These are phyloP conservation scores for Melolontha melolontha DNA, from an alignment of 2,888 invertebrate species.

Conservation along the genomic window DNA sequence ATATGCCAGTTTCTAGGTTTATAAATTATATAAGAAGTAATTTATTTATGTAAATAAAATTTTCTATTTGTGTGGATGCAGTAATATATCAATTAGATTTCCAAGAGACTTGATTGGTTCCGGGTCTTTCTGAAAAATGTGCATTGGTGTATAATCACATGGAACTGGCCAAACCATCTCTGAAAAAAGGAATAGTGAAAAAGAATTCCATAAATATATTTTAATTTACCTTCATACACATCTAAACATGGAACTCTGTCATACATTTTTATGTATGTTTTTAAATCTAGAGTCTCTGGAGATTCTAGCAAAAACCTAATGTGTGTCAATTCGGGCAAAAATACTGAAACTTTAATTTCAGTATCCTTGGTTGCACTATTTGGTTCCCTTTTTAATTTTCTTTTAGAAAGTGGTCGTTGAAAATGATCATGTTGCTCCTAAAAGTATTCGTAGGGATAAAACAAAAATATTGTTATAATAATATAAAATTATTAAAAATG, in stretches of 20 bases:
- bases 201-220: neutral
- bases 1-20: conserved; percentile 69
- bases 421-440: conserved; percentile 13
- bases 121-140: conserved; percentile 46
- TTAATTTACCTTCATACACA: conserved; percentile 43
- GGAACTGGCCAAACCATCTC: conserved; percentile 52
- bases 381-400: conserved; percentile 28
- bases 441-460: too few species aligned
- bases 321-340: conserved; percentile 67
- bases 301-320: conserved; percentile 67
- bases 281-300: conserved; percentile 63
- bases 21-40: conserved; percentile 51
- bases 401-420: conserved; percentile 10
- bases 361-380: conserved; percentile 12
- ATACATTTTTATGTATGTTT: conserved; percentile 60
- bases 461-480: too few species aligned
- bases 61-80: neutral
- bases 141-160: conserved; percentile 50
- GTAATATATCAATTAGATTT: neutral
- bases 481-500: too few species aligned
- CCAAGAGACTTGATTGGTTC: conserved; percentile 46
- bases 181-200: conserved; percentile 36
- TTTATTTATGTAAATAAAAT: conserved; percentile 6
- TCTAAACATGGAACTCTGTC: conserved; percentile 64
- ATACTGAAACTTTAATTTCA: conserved; percentile 57